These are phyloP conservation scores for Apocrypta bakeri DNA, from an alignment of 1,140 invertebrate species.

Conservation along the genomic window DNA sequence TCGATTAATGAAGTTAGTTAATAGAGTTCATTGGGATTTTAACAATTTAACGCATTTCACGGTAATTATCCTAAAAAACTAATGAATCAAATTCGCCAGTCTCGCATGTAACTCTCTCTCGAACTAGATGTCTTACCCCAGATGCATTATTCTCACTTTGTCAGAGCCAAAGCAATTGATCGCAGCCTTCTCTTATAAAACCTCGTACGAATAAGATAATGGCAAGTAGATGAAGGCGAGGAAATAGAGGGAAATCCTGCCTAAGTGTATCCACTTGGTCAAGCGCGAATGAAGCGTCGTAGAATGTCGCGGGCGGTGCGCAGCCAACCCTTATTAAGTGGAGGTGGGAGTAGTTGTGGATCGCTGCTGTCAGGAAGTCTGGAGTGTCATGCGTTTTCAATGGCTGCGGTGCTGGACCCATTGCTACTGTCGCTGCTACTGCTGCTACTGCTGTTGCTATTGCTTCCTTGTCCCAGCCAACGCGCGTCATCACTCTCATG, in stretches of 20 bases:
- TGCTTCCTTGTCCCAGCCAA: constrained; percentile 78
- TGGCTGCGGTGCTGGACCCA: background rate
- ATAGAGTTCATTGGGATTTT: too few species aligned
- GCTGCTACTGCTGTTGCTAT: background rate
- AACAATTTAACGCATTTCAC: too few species aligned
- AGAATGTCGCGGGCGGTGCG: constrained; percentile 67
- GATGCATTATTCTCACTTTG: background rate
- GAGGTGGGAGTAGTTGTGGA: constrained; percentile 43
- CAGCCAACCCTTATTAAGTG: constrained; percentile 68
- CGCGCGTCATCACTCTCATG: constrained; percentile 96
- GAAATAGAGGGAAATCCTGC: background rate
- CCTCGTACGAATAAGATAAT: background rate
- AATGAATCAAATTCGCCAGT: background rate
- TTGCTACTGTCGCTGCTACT: constrained; percentile 4
- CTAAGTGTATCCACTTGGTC: constrained; percentile 52
- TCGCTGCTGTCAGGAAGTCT: background rate
- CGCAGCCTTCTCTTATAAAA: background rate
- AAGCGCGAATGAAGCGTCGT: constrained; percentile 70
- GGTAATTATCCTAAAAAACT: too few species aligned
- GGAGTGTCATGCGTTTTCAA: background rate
- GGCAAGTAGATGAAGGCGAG: background rate
- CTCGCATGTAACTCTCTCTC: background rate
- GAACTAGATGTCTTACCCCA: background rate
- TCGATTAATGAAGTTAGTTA: background rate
- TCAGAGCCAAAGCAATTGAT: background rate